A percentile compares a stretch with the other conserved stretches of the same genome.
Conservation (phyloP, 1,140 invertebrate species). For the Drosophila jambulina region DNA sequence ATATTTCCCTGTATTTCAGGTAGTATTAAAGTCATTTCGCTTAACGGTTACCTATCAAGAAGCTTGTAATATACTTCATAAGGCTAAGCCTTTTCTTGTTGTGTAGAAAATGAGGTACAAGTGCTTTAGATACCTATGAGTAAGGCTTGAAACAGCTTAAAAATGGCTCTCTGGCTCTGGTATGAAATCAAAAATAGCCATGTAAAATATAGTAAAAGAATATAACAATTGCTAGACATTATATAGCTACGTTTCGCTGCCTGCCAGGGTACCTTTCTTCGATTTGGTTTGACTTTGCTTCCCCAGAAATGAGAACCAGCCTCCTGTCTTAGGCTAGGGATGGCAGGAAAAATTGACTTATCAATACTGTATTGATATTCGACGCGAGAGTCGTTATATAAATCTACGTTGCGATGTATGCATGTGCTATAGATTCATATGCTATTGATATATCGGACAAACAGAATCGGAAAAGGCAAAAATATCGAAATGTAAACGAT, state of each 20-base stretch:
- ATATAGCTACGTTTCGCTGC: neutral
- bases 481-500: neutral
- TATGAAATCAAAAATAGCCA: neutral
- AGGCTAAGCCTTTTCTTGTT: no score
- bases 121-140: no score
- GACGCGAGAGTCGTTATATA: neutral
- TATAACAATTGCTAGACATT: neutral
- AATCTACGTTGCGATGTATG: neutral
- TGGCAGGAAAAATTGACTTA: neutral
- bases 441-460: neutral
- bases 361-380: neutral
- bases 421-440: neutral
- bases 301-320: neutral
- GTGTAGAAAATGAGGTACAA: no score
- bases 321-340: neutral
- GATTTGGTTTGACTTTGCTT: constrained; percentile 13
- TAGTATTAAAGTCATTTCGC: neutral
- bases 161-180: neutral
- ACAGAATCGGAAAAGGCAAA: neutral
- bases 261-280: neutral
- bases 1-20: neutral
- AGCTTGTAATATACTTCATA: no score
- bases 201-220: neutral
- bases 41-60: neutral
- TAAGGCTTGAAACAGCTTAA: neutral